phyloP scores from a whole-genome alignment of 2,797 vertebrate genomes.

The Paedocypris micromegethes region DNA sequence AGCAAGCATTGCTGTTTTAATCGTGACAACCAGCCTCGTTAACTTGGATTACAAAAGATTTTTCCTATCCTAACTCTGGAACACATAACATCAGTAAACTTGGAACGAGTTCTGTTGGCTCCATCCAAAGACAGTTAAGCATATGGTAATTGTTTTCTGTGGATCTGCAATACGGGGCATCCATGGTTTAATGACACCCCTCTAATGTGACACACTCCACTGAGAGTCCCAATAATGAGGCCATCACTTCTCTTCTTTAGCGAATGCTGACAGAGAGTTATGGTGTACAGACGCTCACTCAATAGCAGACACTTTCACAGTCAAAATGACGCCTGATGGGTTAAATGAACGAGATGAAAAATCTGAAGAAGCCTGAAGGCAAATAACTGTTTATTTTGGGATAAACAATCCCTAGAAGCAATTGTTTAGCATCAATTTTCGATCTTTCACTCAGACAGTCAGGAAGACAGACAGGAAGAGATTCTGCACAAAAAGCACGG shows the following conservation, averaged over 20 bases:
- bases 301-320: slow-evolving; percentile 21
- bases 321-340: not conserved
- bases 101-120: slow-evolving; percentile 29
- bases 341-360: slow-evolving; percentile 16
- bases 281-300: slow-evolving; percentile 56
- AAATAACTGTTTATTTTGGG: slow-evolving; percentile 22
- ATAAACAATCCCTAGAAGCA: slow-evolving; percentile 1
- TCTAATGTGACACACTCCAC: slow-evolving; percentile 61
- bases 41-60: not conserved
- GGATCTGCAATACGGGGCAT: slow-evolving; percentile 57
- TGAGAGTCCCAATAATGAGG: slow-evolving; percentile 63
- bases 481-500: slow-evolving; percentile 18
- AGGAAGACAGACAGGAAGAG: slow-evolving; percentile 11
- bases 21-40: slow-evolving; percentile 7
- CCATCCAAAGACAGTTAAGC: slow-evolving; percentile 64
- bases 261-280: slow-evolving; percentile 59
- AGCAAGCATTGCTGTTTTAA: not conserved
- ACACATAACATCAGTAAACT: slow-evolving; percentile 15
- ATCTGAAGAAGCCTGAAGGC: not conserved
- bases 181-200: slow-evolving; percentile 64
- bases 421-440: slow-evolving; percentile 20
- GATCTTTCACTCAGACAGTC: slow-evolving; percentile 18
- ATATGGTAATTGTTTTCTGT: slow-evolving; percentile 65
- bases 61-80: not conserved
- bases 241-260: slow-evolving; percentile 62